A percentile compares a stretch with the other conserved stretches of the same genome.
These are phyloP conservation scores for Hypocryptadius cinnamomeus DNA, from an alignment of 2,113 vertebrate genomes.

Conservation along the genomic window DNA sequence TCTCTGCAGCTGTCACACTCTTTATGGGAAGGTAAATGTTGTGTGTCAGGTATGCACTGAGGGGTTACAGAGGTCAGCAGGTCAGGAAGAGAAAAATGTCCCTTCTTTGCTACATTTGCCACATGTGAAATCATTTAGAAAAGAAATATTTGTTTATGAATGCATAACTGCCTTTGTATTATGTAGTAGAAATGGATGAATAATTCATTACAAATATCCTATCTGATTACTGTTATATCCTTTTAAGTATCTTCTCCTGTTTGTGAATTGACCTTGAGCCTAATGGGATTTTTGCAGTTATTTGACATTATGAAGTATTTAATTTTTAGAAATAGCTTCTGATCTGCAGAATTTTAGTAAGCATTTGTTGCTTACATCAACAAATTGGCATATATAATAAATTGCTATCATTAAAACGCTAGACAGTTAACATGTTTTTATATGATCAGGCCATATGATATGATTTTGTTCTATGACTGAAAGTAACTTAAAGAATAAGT, in stretches of 20 bases:
- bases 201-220: constrained; percentile 24
- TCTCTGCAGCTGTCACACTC: background rate
- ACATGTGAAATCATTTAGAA: background rate
- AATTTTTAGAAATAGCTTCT: constrained; percentile 8
- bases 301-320: background rate
- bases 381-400: too few species aligned
- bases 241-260: background rate
- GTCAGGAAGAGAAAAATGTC: background rate
- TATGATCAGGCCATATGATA: background rate
- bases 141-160: background rate
- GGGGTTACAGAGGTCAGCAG: background rate
- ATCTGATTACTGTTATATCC: constrained; percentile 12
- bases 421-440: background rate
- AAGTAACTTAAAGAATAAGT: background rate
- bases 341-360: background rate
- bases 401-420: background rate
- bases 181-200: constrained; percentile 10
- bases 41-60: fast-evolving
- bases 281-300: constrained; percentile 6
- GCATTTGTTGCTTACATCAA: background rate
- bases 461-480: background rate
- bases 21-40: background rate
- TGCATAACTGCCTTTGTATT: background rate
- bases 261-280: background rate
- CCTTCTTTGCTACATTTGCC: background rate